Conservation (phyloP, 2,888 invertebrate species). For the Iphiclides podalirius region DNA sequence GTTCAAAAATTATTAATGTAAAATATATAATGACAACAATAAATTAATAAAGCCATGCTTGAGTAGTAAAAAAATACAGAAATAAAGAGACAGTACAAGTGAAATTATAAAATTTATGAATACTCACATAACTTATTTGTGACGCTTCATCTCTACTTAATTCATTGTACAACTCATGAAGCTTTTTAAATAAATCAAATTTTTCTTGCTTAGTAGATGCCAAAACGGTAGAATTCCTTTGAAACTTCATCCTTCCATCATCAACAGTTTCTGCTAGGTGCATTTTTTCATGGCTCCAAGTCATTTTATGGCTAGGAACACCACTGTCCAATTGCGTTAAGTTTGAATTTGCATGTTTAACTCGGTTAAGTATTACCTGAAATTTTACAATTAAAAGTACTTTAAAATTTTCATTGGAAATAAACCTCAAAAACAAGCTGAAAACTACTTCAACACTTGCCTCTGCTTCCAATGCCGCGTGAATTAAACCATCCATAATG, state of each 20-base stretch:
- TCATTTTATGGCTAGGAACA: slow-evolving; percentile 76
- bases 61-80: too few relatives aligned
- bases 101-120: too few relatives aligned
- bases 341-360: slow-evolving; percentile 74
- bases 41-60: too few relatives aligned
- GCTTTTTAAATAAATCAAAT: slow-evolving; percentile 75
- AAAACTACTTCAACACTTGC: slow-evolving; percentile 58
- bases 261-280: slow-evolving; percentile 73
- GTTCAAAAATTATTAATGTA: too few relatives aligned
- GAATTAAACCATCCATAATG: slow-evolving; percentile 81
- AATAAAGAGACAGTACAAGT: too few relatives aligned
- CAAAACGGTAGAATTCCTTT: slow-evolving; percentile 61
- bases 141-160: slow-evolving; percentile 69
- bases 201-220: slow-evolving; percentile 60
- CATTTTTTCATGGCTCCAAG: slow-evolving; percentile 77
- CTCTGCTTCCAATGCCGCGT: slow-evolving; percentile 80
- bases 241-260: slow-evolving; percentile 72
- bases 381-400: slow-evolving; percentile 37
- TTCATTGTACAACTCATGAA: slow-evolving; percentile 73
- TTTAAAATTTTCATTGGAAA: slow-evolving; percentile 27
- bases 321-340: slow-evolving; percentile 70
- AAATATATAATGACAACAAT: too few relatives aligned
- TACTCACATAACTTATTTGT: slow-evolving; percentile 70
- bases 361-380: slow-evolving; percentile 72
- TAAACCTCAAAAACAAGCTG: slow-evolving; percentile 38